These are phyloP conservation scores for Mareca strepera DNA, from an alignment of 2,797 vertebrate species.

Conservation along the genomic window DNA sequence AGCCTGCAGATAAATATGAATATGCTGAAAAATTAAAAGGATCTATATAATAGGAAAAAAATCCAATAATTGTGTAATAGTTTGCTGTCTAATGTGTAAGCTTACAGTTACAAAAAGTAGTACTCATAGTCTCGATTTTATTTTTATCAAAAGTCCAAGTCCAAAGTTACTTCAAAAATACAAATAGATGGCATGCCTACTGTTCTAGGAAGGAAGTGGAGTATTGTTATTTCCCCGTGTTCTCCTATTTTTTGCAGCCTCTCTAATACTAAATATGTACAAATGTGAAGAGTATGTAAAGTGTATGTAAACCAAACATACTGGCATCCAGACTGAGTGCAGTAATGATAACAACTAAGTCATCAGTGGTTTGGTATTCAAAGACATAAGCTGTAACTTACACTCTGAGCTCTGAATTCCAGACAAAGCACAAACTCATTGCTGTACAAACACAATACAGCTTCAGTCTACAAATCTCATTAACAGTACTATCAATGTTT, in stretches of 20 bases:
- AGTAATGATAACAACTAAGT: neutral
- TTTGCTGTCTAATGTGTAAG: neutral
- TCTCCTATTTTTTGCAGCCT: neutral
- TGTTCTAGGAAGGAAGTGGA: neutral
- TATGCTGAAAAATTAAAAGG: neutral
- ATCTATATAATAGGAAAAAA: neutral
- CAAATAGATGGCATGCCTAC: neutral
- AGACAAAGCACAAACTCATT: neutral
- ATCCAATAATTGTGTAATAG: neutral
- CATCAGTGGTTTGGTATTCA: neutral
- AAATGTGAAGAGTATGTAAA: neutral
- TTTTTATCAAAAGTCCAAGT: neutral
- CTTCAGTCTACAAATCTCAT: neutral
- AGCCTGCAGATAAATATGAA: neutral
- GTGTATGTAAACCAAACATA: neutral
- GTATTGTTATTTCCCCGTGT: neutral
- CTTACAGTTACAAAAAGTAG: neutral
- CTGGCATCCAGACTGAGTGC: neutral
- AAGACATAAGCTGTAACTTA: neutral
- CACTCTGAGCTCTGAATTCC: neutral
- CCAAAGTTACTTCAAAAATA: neutral
- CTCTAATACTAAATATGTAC: neutral
- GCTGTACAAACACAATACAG: neutral
- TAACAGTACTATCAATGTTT: neutral
- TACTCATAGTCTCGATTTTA: neutral